Percentiles rank a stretch among this genome's conserved stretches.
These are phyloP conservation scores for Plebejus melissa DNA, from an alignment of 2,888 invertebrate species.

Conservation along the genomic window DNA sequence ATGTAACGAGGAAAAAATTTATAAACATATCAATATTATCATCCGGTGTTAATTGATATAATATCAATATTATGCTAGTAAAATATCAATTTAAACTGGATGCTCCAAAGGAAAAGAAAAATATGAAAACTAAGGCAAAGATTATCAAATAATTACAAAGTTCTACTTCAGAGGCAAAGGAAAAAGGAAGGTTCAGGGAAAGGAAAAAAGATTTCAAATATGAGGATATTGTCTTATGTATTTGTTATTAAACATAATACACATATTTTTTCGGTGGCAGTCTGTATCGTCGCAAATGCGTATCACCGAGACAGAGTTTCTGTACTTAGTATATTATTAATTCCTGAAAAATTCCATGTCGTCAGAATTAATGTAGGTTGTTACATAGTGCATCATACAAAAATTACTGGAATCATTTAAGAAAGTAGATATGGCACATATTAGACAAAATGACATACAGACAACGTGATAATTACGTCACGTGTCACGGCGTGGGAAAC, in stretches of 20 bases:
- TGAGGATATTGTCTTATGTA: slow-evolving; percentile 44
- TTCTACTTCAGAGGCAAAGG: slow-evolving; percentile 63
- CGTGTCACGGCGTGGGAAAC: slow-evolving; percentile 11
- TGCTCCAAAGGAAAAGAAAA: slow-evolving; percentile 70
- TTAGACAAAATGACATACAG: not conserved
- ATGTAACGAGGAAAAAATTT: too few species aligned
- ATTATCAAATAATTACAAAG: slow-evolving; percentile 81
- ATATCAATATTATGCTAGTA: too few species aligned
- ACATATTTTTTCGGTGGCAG: too few species aligned
- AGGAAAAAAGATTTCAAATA: slow-evolving; percentile 66
- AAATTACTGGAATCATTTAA: not conserved
- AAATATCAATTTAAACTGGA: slow-evolving; percentile 83
- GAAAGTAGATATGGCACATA: not conserved
- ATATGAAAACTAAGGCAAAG: slow-evolving; percentile 77
- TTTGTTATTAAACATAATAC: too few species aligned
- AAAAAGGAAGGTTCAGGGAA: slow-evolving; percentile 75
- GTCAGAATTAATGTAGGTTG: not conserved
- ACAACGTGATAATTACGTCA: slow-evolving; percentile 7
- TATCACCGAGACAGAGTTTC: too few species aligned
- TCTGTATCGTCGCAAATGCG: too few species aligned
- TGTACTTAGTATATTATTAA: not conserved
- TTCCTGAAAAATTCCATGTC: not conserved
- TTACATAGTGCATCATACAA: not conserved
- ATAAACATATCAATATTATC: not conserved
- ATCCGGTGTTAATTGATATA: too few species aligned